Evolutionary conservation across 2,113 vertebrate species (phyloP), one percentile per base, ranked within the genome.

Genomic region (Hyla sarda): DNA sequence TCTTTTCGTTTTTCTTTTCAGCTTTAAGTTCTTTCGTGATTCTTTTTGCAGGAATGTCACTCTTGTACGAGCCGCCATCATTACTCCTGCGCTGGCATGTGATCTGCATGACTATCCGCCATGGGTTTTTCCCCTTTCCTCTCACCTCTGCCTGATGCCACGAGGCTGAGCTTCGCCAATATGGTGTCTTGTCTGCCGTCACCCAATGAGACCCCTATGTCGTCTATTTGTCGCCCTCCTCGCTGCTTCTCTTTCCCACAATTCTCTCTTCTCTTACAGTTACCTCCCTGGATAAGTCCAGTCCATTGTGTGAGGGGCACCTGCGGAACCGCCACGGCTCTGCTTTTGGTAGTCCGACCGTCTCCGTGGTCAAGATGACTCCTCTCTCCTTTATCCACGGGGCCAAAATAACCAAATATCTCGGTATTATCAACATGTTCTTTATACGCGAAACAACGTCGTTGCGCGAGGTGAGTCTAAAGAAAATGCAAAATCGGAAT

Each of bases 381-480:
- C 98, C 98, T 0, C 96, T 99, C 47, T 98, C 98, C 76, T 99
- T 98, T 87, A 95, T 99, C 37, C 96, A 97, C 21, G 96, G 97
- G 88, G 96, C 96, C 5, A 97, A 96, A 92, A 97, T 99, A 90
- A 96, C 96, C 32, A 99, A 99, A 60, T 99, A 98, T 79, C 96
- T 99, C 0, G 98, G 98, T 13, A 99, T 99, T 92, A 99, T 99
- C 93, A 99, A 99, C 92, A 99, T 99, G 97, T 99, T 99, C 92
- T 99, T 99, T 87, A 99, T 99, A 89, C 92, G 98, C 86, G 98
- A 99, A 93, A 99, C 98, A 1, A 98, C 97, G 45, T 99, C 98
- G 3, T 92, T 99, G 52, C 96, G 97, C 54, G 98, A 99, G 97
- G 98, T 98, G 93, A 91, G 93, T 58, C 73, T 5, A 2, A 3